phyloP scores from a whole-genome alignment of 2,113 vertebrate genomes.

The Paratilapia polleni region DNA sequence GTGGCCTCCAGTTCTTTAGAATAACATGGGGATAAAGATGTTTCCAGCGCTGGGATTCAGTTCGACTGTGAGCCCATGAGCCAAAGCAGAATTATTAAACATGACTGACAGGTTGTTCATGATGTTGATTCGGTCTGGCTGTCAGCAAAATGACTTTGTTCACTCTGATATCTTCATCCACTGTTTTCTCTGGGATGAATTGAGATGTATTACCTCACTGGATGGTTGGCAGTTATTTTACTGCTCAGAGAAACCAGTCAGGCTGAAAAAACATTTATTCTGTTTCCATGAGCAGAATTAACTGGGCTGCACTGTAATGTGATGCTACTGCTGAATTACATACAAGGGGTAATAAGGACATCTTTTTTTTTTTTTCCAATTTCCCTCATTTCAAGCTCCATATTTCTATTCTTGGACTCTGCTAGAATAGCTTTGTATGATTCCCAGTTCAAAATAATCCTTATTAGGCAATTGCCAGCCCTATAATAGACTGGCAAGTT shows the following conservation, averaged over 20 bases:
- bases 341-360: neutral
- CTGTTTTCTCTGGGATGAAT: neutral
- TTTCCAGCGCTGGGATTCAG: neutral
- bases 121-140: neutral
- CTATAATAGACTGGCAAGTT: too few relatives aligned
- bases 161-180: neutral
- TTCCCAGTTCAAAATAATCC: neutral
- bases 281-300: neutral
- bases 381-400: too few relatives aligned
- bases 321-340: neutral
- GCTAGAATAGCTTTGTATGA: neutral
- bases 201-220: neutral
- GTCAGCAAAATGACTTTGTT: neutral
- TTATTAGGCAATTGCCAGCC: neutral
- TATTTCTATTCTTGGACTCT: neutral
- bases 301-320: neutral
- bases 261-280: slow-evolving; percentile 1
- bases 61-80: neutral
- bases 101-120: neutral
- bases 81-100: neutral
- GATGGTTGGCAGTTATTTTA: neutral
- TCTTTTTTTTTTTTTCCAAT: too few relatives aligned
- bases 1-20: neutral
- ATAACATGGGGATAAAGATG: neutral
- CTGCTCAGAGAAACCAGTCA: neutral